These are phyloP conservation scores for Periparus ater DNA, from an alignment of 2,797 vertebrate genomes.

Conservation along the genomic window DNA sequence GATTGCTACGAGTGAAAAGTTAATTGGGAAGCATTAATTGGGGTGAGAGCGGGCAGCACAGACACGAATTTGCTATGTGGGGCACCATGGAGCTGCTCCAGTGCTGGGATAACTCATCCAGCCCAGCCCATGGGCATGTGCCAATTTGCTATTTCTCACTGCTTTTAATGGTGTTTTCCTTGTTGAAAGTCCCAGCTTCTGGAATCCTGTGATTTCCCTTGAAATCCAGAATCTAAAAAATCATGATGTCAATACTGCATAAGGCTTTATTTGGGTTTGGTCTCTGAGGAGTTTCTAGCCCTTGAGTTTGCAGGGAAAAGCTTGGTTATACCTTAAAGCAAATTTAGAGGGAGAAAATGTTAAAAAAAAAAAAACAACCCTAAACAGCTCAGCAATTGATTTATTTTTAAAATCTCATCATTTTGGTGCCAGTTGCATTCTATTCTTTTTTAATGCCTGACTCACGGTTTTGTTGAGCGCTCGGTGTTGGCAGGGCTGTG, in stretches of 20 bases:
- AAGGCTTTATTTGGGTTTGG: background rate
- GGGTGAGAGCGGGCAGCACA: background rate
- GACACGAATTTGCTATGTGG: background rate
- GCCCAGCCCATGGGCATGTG: fast-evolving
- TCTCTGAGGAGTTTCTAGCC: background rate
- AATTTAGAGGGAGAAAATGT: background rate
- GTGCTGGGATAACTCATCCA: background rate
- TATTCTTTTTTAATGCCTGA: constrained; percentile 17
- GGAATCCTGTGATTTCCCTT: background rate
- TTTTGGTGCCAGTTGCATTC: constrained; percentile 9
- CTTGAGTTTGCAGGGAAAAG: background rate
- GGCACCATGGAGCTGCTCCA: fast-evolving
- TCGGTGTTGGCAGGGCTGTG: background rate
- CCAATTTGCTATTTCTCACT: background rate
- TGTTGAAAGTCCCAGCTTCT: background rate
- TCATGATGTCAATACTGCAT: fast-evolving
- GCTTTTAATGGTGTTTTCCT: background rate
- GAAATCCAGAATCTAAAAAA: background rate
- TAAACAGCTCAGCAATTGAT: background rate
- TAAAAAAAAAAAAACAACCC: background rate
- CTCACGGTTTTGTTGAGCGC: background rate
- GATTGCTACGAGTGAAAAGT: background rate
- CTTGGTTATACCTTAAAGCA: background rate
- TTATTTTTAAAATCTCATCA: constrained; percentile 41
- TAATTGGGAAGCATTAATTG: constrained; percentile 30